Conservation (phyloP, 2,888 invertebrate genomes). For the Agriopis leucophaearia region DNA sequence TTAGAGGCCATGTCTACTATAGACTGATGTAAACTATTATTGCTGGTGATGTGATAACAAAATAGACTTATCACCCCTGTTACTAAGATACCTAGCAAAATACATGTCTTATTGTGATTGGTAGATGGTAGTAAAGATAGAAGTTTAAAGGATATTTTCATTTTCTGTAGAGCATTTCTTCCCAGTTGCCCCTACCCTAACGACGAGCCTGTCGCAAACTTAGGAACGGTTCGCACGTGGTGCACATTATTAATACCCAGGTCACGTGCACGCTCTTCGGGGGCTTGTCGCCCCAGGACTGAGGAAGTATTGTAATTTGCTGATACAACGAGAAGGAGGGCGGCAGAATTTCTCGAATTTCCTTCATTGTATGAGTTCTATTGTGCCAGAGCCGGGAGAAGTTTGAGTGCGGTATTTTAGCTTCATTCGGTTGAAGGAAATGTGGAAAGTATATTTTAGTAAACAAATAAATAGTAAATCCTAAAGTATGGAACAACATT, state of each 20-base stretch:
- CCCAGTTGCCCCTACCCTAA: slow-evolving; percentile 11
- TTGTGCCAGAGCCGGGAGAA: slow-evolving; percentile 4
- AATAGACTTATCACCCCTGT: no score
- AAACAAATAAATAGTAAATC: no score
- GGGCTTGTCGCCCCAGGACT: slow-evolving; percentile 38
- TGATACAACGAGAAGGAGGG: slow-evolving; percentile 19
- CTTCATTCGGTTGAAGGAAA: slow-evolving; percentile 7
- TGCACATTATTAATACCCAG: slow-evolving; percentile 56
- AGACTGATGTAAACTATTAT: no score
- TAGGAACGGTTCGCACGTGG: slow-evolving; percentile 44
- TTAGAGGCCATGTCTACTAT: no score
- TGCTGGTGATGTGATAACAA: no score
- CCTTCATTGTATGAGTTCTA: slow-evolving; percentile 23
- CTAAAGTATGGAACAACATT: no score
- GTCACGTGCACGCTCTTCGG: slow-evolving; percentile 55
- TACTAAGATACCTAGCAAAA: no score
- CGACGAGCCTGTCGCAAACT: slow-evolving; percentile 15
- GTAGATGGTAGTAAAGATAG: no score
- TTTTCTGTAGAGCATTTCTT: no score
- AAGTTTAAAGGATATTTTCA: no score
- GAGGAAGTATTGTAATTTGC: slow-evolving; percentile 30
- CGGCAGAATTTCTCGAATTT: slow-evolving; percentile 20
- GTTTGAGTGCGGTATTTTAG: slow-evolving; percentile 1
- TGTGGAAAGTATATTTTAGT: no score
- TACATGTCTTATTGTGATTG: no score